These are phyloP conservation scores for Diarsia dahlii DNA, from an alignment of 2,888 invertebrate genomes.

Conservation along the genomic window DNA sequence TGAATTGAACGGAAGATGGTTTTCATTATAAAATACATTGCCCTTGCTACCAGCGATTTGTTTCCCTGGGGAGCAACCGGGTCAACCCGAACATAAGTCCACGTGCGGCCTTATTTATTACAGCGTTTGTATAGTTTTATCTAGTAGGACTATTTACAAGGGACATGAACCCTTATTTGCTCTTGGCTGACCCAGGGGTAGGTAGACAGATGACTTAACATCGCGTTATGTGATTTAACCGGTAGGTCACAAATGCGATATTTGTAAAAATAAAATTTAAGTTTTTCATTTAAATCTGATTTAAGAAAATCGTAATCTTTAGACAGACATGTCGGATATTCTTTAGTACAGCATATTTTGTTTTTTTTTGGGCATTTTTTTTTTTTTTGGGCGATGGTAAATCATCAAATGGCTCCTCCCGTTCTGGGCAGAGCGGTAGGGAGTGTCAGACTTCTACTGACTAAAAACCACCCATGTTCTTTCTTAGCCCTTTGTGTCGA, in stretches of 20 bases:
- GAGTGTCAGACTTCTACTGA: no score
- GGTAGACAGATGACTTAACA: not conserved
- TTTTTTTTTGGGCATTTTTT: no score
- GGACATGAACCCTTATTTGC: conserved; percentile 40
- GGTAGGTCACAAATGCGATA: no score
- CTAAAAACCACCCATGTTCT: no score
- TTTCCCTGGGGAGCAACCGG: conserved; percentile 16
- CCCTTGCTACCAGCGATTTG: not conserved
- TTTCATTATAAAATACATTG: not conserved
- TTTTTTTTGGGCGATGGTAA: no score
- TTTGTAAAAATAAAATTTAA: not conserved
- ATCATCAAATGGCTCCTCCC: no score
- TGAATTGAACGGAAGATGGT: conserved; percentile 2
- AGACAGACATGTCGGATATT: not conserved
- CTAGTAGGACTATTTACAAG: conserved; percentile 28
- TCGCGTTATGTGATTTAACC: not conserved
- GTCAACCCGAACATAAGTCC: not conserved
- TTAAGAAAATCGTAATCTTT: not conserved
- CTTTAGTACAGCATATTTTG: no score
- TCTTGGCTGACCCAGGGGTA: not conserved
- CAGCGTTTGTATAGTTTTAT: conserved; percentile 28
- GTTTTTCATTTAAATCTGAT: not conserved
- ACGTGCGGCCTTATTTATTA: conserved; percentile 26
- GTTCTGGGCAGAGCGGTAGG: no score
- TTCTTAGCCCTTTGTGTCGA: no score